Base-by-base conservation (phyloP, 2,888 invertebrate species). In the Crematogaster levior region DNA sequence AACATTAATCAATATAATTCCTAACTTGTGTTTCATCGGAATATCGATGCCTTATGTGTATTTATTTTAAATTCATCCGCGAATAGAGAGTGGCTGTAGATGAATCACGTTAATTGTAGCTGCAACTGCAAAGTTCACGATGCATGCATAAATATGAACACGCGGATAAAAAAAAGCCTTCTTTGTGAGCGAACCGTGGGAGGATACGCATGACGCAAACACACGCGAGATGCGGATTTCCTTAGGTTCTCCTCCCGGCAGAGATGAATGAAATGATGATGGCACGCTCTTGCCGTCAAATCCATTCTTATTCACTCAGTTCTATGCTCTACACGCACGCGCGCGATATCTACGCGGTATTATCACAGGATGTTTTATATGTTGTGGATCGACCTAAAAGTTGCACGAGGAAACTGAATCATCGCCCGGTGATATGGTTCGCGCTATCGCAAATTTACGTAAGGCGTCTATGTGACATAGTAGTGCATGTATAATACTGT, bases 181-280 rank as follows among this genome's bases (percentile, higher is more conserved):
- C 65, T 85, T 77, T 80, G 37, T 82, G 77, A 82, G 72, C 46
- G 53, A 56, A 82, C 56, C 24, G 66, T 51, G 81, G 24, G 74
- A 74, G 53, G 34, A 63, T 80, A 82, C 30, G 72, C 27, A 58
- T 65, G 58, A 85, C 70, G 40, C 40, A 56, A 60, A 73, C n/a
- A 27, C 34, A 56, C 58, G 21, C 63, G 75, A 37, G 34, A 66
- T 46, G 63, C 58, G 61, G 48, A 46, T 81, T 79, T 85, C 81
- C 84, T 87, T 77, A 60, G 72, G 66, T 58, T 65, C 66, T 74
- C 80, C 81, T 51, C 83, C n/a, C 74, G 40, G 72, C 24, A 46
- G 85, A 77, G 83, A 88, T 91, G 91, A 91, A 91, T 91, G 91
- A 89, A 90, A 88, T 86, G 88, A 88, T 88, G 87, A 86, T 84